Evolutionary conservation across 37 sponge, comb jelly and placozoan species (phyloP), one percentile per base, ranked within the genome.

Genomic region (Haliclona indistincta): DNA sequence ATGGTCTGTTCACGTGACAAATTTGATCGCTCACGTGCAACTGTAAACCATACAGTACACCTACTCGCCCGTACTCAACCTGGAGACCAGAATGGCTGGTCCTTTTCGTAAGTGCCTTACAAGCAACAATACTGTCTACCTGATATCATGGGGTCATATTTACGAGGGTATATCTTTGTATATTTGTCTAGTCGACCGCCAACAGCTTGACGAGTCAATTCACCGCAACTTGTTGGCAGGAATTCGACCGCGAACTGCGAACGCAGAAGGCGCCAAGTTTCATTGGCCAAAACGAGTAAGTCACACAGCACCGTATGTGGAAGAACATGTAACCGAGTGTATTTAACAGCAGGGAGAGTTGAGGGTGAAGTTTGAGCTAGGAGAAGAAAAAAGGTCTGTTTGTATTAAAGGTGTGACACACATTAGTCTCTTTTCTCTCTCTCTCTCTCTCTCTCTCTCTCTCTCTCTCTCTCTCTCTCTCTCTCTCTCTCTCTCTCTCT

Each of bases 341-440:
- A 38, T 40, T 56, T 55, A 38, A 47, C 65, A 43, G 56, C 23
- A 71, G 33, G 56, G 64, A 13, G 67, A 64, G 25, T 54, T 89
- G 8, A 56, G 84, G 34, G 68, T 89, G 20, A 89, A 89, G 74
- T 74, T 89, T 54, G 89, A 83, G 38, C 54, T 81, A 44, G 84
- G 89, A 45, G 84, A 76, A 0, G 89, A 89, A 40, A 89, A 83
- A 61, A 83, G 84, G 84, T 84, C 30, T 26, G 49, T 47, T 10
- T 47, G 51, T 47, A 47, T 47, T 15, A 47, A 47, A 17, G 13
- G 15, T 47, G 10, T 47, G 51, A 10, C 15, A 17, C 22, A 30
- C 56, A 72, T 36, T 11, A 25, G n/a, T 47, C 71, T 45, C 11
- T 8, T 45, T 70, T 70, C 33, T 25, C 42, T 26, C 26, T 26